Percentiles rank a stretch among this genome's conserved stretches.
Evolutionary conservation across 2,113 vertebrate species (phyloP).

Genomic region (Albula glossodonta): DNA sequence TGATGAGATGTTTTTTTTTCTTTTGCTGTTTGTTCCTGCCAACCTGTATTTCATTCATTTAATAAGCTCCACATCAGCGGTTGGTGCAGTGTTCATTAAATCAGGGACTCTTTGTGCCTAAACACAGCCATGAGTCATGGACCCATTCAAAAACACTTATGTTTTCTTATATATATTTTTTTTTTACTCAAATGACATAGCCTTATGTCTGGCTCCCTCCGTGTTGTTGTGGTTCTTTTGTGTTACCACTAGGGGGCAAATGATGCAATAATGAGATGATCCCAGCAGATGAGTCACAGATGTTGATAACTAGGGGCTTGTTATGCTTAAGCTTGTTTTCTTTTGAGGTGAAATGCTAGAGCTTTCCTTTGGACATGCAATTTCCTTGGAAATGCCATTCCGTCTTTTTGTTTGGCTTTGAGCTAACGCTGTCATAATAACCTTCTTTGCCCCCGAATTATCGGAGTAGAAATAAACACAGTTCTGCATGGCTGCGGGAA

Average conservation of each 20-base stretch:
- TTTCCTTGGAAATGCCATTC: not conserved
- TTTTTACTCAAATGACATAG: not conserved
- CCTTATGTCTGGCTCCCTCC: too few species aligned
- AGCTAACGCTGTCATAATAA: not conserved
- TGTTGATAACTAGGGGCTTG: not conserved
- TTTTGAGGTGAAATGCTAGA: not conserved
- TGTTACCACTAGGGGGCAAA: not conserved
- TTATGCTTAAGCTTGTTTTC: not conserved
- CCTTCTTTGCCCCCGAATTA: not conserved
- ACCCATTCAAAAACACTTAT: too few species aligned
- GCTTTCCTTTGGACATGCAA: constrained; percentile 5
- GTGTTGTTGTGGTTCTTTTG: not conserved
- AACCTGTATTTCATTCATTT: not conserved
- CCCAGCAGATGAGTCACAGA: not conserved
- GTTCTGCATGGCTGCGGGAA: not conserved
- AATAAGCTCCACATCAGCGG: too few species aligned
- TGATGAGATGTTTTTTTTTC: not conserved
- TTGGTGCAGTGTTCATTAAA: too few species aligned
- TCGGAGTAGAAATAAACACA: not conserved
- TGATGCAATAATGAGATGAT: not conserved
- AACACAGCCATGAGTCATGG: too few species aligned
- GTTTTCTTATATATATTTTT: too few species aligned
- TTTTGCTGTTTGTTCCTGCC: not conserved
- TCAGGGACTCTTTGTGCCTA: too few species aligned
- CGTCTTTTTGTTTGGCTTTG: not conserved